A percentile compares a stretch with the other conserved stretches of the same genome.
Conservation (phyloP, 2,797 vertebrate genomes). For the Coccyzus lansbergi region DNA sequence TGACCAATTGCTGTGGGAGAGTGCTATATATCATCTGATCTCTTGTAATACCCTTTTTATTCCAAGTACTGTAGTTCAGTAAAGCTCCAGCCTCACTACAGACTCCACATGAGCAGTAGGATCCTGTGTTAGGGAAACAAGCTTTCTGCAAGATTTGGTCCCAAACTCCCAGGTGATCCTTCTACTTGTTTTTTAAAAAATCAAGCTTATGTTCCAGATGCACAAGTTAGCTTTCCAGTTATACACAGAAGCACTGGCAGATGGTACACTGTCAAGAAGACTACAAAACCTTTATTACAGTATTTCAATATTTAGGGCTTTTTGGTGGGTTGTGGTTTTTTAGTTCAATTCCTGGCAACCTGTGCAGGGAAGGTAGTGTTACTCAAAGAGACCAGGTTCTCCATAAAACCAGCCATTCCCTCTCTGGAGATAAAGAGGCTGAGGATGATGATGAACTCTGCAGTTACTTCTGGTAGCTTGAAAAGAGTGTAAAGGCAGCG, state of each 20-base stretch:
- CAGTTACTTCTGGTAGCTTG: neutral
- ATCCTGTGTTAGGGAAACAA: accelerated
- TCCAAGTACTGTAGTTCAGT: neutral
- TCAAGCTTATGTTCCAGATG: neutral
- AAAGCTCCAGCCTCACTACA: accelerated
- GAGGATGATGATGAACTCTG: neutral
- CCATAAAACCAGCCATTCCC: neutral
- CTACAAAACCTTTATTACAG: neutral
- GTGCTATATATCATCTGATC: neutral
- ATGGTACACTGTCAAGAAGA: neutral
- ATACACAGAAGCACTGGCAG: neutral
- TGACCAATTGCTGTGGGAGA: neutral
- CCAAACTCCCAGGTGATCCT: neutral
- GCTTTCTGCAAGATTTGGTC: neutral
- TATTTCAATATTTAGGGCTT: neutral
- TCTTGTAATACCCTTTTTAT: neutral
- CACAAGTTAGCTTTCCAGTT: neutral
- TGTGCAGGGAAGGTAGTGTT: neutral
- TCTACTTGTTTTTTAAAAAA: neutral
- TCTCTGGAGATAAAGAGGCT: neutral
- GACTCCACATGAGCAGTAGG: accelerated
- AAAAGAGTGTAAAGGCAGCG: neutral
- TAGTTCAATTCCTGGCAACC: neutral
- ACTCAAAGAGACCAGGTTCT: neutral
- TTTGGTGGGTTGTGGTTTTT: neutral